These are phyloP conservation scores for Melanostigma gelatinosum DNA, from an alignment of 2,113 vertebrate genomes.

Conservation along the genomic window DNA sequence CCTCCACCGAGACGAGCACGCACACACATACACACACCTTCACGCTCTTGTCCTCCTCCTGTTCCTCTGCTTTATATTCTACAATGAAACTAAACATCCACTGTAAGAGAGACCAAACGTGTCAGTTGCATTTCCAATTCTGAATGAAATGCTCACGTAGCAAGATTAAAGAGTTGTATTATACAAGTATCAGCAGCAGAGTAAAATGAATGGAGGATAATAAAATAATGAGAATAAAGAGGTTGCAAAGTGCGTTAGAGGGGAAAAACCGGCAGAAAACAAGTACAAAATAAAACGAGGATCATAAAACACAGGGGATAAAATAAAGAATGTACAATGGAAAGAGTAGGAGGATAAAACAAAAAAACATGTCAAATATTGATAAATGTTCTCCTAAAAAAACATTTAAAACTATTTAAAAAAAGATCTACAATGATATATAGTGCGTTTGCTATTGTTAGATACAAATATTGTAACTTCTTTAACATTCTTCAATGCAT, in stretches of 20 bases:
- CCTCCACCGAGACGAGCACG: neutral
- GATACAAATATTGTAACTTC: too few species aligned
- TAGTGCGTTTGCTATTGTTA: too few species aligned
- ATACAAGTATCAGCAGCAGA: neutral
- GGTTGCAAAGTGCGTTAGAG: neutral
- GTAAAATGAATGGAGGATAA: neutral
- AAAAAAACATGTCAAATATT: neutral
- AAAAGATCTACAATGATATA: neutral
- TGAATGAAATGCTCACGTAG: slow-evolving; percentile 5
- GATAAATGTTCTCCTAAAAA: neutral
- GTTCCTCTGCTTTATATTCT: slow-evolving; percentile 15
- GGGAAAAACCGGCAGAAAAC: neutral
- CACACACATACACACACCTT: slow-evolving; percentile 8
- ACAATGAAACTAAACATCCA: slow-evolving; percentile 38
- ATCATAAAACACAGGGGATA: neutral
- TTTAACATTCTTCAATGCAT: too few species aligned
- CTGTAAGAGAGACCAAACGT: slow-evolving; percentile 22
- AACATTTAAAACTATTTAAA: neutral
- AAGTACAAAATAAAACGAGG: neutral
- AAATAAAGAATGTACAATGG: neutral
- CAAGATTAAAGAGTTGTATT: neutral
- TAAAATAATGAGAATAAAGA: neutral
- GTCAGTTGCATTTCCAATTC: neutral
- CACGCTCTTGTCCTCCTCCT: slow-evolving; percentile 18
- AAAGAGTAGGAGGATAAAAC: neutral